Evolutionary conservation across 2,797 vertebrate species (phyloP), one percentile per base, ranked within the genome.

Genomic region (Liasis olivaceus): DNA sequence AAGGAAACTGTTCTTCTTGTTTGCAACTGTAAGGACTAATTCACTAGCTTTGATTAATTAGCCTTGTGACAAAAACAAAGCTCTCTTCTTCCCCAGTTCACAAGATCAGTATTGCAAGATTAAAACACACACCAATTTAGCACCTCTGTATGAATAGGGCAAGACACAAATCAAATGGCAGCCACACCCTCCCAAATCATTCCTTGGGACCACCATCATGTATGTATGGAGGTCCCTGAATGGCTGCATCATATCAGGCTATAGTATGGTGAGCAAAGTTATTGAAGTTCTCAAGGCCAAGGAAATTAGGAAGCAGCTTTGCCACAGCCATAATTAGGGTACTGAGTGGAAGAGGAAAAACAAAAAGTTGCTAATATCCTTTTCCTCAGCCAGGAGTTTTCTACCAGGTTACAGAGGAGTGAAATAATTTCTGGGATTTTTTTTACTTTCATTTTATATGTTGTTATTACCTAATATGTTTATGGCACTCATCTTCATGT

Each of bases 241-340:
- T 64, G n/a, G n/a, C 62, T 5, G 13, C 31, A 28, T 91, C 64
- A 91, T 7, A 26, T 28, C 11, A 51, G 17, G 26, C 31, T 87
- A 36, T 1, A 56, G 0, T 54, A 13, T 81, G 22, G 22, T 86
- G 26, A 15, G 26, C 22, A 31, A 56, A 9, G 12, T 81, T 81
- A 81, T 47, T 81, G 20, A 81, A 81, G 20, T 47, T 85, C 5
- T 36, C 81, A 91, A 64, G 1, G 5, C 4, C 28, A 63, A 88
- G 42, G 13, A 64, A 92, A 84, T 31, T 64, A 42, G 58, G 31
- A 63, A 56, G 87, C 47, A 72, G 59, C 17, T 87, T 91, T 86
- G 26, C 36, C 54, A 69, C 58, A 88, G 91, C 92, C 93, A 91
- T 93, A 88, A 60, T 22, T 42, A 95, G 93, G 93, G 91, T 93